Evolutionary conservation across 1,140 invertebrate species (phyloP).

Genomic region (Trichogramma pretiosum): DNA sequence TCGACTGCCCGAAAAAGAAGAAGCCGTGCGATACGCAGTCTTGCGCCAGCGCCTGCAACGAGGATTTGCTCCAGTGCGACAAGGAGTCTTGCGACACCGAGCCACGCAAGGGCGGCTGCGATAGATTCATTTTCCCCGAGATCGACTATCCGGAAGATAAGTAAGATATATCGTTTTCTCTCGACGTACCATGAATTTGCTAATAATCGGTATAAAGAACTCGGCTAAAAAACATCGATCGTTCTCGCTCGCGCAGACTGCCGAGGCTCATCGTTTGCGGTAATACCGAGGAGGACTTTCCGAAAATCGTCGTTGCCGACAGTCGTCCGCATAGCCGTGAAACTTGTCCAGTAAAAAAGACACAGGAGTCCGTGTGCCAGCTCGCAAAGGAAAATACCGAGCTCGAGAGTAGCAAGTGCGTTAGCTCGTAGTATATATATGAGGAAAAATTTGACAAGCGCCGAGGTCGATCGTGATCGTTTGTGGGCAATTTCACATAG

Average conservation of each 20-base stretch:
- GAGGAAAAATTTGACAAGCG: background rate
- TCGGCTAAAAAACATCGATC: background rate
- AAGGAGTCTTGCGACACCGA: slow-evolving; percentile 1
- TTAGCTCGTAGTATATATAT: background rate
- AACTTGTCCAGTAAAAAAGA: slow-evolving; percentile 36
- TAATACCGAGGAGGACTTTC: slow-evolving; percentile 31
- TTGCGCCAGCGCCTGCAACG: background rate
- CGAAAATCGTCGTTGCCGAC: slow-evolving; percentile 36
- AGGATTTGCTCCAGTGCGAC: background rate
- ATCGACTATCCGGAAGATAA: slow-evolving; percentile 35
- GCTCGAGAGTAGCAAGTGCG: slow-evolving; percentile 50
- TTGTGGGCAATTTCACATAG: background rate
- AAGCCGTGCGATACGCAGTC: background rate
- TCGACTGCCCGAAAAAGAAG: no score
- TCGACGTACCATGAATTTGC: background rate
- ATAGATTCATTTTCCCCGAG: slow-evolving; percentile 27
- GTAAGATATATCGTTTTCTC: slow-evolving; percentile 19
- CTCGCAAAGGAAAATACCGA: slow-evolving; percentile 52
- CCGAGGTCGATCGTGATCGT: background rate
- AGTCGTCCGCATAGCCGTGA: slow-evolving; percentile 22
- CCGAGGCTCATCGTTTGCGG: slow-evolving; percentile 39
- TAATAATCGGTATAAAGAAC: background rate
- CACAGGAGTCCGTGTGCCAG: slow-evolving; percentile 50
- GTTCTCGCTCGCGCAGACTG: slow-evolving; percentile 23
- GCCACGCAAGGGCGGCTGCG: background rate